Evolutionary conservation across 1,140 invertebrate genomes (phyloP), one percentile per base, ranked within the genome.

Genomic region (Neodiprion pinetum): DNA sequence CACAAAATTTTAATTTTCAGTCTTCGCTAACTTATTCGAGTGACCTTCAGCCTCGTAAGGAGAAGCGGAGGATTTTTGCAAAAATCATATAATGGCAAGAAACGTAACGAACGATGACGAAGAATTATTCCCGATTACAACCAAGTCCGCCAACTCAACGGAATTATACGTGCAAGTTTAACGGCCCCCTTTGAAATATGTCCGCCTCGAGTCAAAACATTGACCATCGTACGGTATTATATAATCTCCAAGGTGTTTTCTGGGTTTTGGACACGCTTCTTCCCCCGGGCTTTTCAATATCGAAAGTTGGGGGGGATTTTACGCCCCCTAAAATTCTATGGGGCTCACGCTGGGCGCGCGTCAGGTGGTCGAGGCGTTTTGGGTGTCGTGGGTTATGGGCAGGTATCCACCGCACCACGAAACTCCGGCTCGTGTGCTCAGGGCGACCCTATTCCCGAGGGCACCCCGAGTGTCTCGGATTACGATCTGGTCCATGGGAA

Each of bases 381-480:
- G 53, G 53, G 53, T 61, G 53, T 61, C 53, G n/a, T 40, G 53
- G 53, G 53, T 61, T 40, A 40, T 40, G 11, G 53, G n/a, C 4
- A 61, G 3, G 11, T 14, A 14, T 61, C 5, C 0, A 40, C 53
- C 0, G 53, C n/a, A 5, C n/a, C 53, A 14, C 4, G 28, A 17
- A 17, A 14, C 53, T 61, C 53, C 5, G 3, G n/a, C 53, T n/a
- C 53, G 11, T 14, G 11, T 14, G 53, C 11, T 7, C 53, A 61
- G 53, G 4, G 53, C 28, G 5, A 40, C 28, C 28, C 28, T 40
- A 40, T 40, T 40, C 5, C 28, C 5, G 53, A 12, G 53, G 53
- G n/a, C 11, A 17, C 53, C 11, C 53, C n/a, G 77, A 78, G 80
- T 81, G 81, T 85, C 83, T 83, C 80, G 82, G 82, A 84, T 85